A percentile compares a stretch with the other conserved stretches of the same genome.
Evolutionary conservation across 2,888 invertebrate species (phyloP).

Genomic region (Alitta virens): DNA sequence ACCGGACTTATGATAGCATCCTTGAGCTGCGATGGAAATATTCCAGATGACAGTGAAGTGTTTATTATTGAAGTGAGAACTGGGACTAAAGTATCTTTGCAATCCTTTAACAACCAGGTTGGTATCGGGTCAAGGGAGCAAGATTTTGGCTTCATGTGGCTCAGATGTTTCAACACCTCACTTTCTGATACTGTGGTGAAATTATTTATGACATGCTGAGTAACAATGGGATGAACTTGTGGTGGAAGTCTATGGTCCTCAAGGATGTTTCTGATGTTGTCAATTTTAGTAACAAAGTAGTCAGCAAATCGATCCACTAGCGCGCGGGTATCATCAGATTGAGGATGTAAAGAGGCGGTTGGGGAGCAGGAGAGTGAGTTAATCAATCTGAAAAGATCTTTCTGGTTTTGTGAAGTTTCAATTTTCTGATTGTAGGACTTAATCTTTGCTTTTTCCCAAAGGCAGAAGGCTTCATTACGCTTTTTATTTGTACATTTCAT

Average conservation of each 20-base stretch:
- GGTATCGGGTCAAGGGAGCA: constrained; percentile 6
- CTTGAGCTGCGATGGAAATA: background rate
- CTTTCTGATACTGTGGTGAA: background rate
- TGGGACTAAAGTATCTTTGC: background rate
- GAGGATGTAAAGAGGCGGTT: background rate
- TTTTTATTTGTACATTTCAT: background rate
- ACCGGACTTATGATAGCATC: background rate
- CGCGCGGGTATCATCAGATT: background rate
- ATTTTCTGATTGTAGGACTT: background rate
- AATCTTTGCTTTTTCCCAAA: background rate
- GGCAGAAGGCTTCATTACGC: background rate
- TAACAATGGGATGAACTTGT: background rate
- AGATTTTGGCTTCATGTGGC: background rate
- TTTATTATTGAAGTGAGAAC: background rate
- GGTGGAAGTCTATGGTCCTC: background rate
- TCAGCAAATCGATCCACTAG: background rate
- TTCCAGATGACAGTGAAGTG: background rate
- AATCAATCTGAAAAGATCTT: background rate
- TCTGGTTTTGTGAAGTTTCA: background rate
- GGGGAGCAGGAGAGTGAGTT: background rate
- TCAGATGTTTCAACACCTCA: background rate
- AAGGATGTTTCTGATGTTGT: background rate
- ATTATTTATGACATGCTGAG: background rate
- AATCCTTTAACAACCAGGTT: constrained; percentile 5
- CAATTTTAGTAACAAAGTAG: background rate